Evolutionary conservation across 2,113 vertebrate genomes (phyloP).

Genomic region (Gadus chalcogrammus): DNA sequence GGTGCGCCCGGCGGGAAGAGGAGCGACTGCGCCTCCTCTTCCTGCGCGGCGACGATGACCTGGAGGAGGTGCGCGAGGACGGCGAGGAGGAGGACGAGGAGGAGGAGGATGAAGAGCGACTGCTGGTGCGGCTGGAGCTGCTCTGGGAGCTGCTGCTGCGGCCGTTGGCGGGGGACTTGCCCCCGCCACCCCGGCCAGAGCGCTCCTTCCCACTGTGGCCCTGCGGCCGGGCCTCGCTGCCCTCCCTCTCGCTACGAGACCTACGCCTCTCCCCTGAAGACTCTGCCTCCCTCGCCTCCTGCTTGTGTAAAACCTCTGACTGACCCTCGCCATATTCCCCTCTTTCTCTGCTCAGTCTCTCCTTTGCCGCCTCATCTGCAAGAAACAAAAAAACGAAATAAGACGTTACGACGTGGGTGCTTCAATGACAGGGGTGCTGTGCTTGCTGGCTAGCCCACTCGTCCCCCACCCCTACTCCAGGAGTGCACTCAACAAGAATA

Average conservation of each 20-base stretch:
- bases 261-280: slow-evolving; percentile 85
- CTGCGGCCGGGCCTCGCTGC: slow-evolving; percentile 78
- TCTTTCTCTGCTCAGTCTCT: slow-evolving; percentile 85
- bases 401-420: background rate
- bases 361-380: slow-evolving; percentile 86
- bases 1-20: slow-evolving; percentile 82
- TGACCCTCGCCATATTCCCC: slow-evolving; percentile 84
- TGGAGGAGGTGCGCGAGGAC: slow-evolving; percentile 86
- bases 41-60: slow-evolving; percentile 80
- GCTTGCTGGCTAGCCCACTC: too few relatives aligned
- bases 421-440: background rate
- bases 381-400: slow-evolving; percentile 36
- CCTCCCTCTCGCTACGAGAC: slow-evolving; percentile 79
- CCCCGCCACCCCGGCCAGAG: slow-evolving; percentile 70
- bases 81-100: slow-evolving; percentile 87
- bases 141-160: slow-evolving; percentile 78
- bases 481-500: too few relatives aligned
- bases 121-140: slow-evolving; percentile 80
- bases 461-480: too few relatives aligned
- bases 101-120: slow-evolving; percentile 84
- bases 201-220: slow-evolving; percentile 77
- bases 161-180: slow-evolving; percentile 77
- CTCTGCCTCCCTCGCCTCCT: slow-evolving; percentile 87
- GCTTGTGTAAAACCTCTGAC: slow-evolving; percentile 78
- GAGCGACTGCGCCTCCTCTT: slow-evolving; percentile 74